A percentile compares a stretch with the other conserved stretches of the same genome.
Conservation (phyloP, 2,888 invertebrate species). For the Drosophila sordidula region DNA sequence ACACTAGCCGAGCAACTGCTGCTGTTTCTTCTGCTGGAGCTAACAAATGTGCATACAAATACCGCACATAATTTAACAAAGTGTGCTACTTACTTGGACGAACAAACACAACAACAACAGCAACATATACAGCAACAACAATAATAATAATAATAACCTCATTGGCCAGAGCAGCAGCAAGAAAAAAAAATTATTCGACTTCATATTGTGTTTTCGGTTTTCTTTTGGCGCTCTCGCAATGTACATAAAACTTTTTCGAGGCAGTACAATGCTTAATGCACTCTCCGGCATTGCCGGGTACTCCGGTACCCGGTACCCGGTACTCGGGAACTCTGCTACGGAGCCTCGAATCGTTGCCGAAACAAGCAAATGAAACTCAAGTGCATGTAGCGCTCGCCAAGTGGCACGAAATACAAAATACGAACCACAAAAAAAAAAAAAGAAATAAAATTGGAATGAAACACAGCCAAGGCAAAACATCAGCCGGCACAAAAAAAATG, state of each 20-base stretch:
- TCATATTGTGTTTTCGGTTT: constrained; percentile 74
- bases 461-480: constrained; percentile 41
- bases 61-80: constrained; percentile 74
- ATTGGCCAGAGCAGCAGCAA: constrained; percentile 34
- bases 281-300: constrained; percentile 68
- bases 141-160: constrained; percentile 58
- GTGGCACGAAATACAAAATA: constrained; percentile 50
- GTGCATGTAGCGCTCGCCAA: constrained; percentile 74
- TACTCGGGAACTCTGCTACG: constrained; percentile 7
- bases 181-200: constrained; percentile 61
- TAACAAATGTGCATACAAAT: constrained; percentile 53
- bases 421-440: constrained; percentile 19
- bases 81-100: constrained; percentile 59
- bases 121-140: constrained; percentile 7
- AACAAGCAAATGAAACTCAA: constrained; percentile 79
- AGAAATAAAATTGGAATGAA: constrained; percentile 9
- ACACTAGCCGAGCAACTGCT: constrained; percentile 12
- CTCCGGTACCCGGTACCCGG: constrained; percentile 3
- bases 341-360: constrained; percentile 41
- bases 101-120: constrained; percentile 35
- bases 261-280: constrained; percentile 75
- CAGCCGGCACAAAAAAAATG: constrained; percentile 20
- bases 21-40: constrained; percentile 15
- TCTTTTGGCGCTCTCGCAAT: constrained; percentile 64
- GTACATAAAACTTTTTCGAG: constrained; percentile 72